Percentiles rank a stretch among this genome's conserved stretches.
Conservation (phyloP, 2,888 invertebrate genomes). For the Chymomyza fuscimana region DNA sequence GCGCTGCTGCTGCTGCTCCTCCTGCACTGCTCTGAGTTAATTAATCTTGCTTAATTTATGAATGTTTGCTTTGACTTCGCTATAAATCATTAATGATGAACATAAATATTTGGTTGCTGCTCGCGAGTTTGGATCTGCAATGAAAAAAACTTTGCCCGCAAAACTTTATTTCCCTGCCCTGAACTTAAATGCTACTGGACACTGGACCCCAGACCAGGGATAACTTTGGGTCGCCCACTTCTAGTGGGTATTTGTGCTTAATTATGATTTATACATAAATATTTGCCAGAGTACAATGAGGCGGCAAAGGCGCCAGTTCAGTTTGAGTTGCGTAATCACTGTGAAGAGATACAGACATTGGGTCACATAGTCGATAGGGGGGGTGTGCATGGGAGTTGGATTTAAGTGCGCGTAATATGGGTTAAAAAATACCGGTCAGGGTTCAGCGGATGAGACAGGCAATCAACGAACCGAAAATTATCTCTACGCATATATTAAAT, state of each 20-base stretch:
- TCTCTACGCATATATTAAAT: background rate
- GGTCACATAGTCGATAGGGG: background rate
- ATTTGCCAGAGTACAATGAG: conserved; percentile 24
- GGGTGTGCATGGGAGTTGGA: background rate
- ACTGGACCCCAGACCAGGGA: conserved; percentile 12
- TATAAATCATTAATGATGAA: conserved; percentile 64
- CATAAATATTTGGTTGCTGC: conserved; percentile 57
- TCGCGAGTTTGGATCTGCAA: conserved; percentile 44
- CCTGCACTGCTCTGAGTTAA: conserved; percentile 40
- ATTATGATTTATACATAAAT: conserved; percentile 63
- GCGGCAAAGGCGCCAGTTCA: conserved; percentile 15
- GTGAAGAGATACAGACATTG: background rate
- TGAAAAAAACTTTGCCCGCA: conserved; percentile 39
- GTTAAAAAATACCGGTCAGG: background rate
- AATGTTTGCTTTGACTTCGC: conserved; percentile 51
- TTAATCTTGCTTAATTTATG: conserved; percentile 64
- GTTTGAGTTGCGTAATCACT: conserved; percentile 2
- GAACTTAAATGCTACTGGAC: conserved; percentile 33
- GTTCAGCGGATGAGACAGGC: background rate
- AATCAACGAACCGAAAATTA: background rate
- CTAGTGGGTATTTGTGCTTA: conserved; percentile 54
- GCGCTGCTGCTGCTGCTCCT: background rate
- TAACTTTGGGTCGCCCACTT: conserved; percentile 12
- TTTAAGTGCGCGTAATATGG: background rate
- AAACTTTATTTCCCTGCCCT: conserved; percentile 18